Base-by-base conservation (phyloP, 1,140 invertebrate genomes). In the Drosophila mojavensis region DNA sequence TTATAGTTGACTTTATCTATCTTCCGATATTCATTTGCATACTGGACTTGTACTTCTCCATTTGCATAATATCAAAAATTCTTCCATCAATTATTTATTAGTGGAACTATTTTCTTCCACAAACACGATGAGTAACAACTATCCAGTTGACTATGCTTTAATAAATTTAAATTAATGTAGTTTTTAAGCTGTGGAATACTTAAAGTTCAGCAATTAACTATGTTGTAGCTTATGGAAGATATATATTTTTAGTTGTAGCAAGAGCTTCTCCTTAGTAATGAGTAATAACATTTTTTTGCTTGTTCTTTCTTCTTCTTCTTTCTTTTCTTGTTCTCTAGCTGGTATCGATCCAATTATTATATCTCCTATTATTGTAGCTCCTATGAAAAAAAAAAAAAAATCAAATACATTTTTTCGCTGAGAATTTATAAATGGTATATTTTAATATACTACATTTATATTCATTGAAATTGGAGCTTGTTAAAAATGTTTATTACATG, bases 21-120 rank as follows among this genome's bases (percentile, higher is more conserved):
- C 43, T 47, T 50, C 48, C 17, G 20, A 43, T 58, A 28, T 9
- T 13, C 15, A 60, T 60, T 60, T 60, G 56, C 56, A 60, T 60
- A 60, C 58, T 15, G 1, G 58, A 47, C 58, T 48, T 11, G 56
- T 30, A 9, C 26, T 17, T 15, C 28, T 30, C 4, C 30, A 47
- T 56, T 47, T 60, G 43, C 43, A 56, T 56, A 15, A 33, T 33
- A 53, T 50, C 43, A 4, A 53, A n/a, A 26, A 20, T 41, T 58
- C 36, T 43, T 58, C 55, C 20, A 26, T 15, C 15, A 15, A 36
- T 9, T 36, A 36, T 36, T 9, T 36, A 36, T 36, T 36, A 17
- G 20, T 24, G 20, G 20, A 24, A 47, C 43, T 17, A 17, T 47
- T 28, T 53, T 53, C 13, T 53, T 53, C 28, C 6, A 6, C 15